Evolutionary conservation across 1,140 invertebrate species (phyloP).

Genomic region (Drosophila pseudoananassae): DNA sequence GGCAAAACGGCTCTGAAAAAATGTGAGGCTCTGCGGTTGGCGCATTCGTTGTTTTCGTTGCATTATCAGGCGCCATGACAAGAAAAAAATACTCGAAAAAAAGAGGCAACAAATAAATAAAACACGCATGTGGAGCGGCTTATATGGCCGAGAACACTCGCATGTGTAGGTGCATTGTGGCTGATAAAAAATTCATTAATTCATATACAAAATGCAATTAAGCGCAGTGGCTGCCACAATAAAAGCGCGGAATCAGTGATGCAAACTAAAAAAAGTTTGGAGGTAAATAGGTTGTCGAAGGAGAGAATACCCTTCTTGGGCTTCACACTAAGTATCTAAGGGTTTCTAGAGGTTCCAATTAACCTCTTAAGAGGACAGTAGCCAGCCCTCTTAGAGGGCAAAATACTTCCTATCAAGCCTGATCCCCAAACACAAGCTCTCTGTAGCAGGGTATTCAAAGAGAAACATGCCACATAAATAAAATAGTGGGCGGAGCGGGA

Average conservation of each 20-base stretch:
- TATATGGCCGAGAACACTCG: slow-evolving; percentile 39
- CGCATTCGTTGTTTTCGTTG: slow-evolving; percentile 65
- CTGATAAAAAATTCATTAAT: slow-evolving; percentile 83
- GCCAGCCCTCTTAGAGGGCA: too few species aligned
- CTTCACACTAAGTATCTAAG: too few species aligned
- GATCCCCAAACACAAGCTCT: neutral
- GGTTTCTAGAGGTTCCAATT: too few species aligned
- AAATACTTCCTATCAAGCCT: neutral
- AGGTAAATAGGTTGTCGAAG: neutral
- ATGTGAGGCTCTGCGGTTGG: slow-evolving; percentile 64
- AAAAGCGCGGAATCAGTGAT: slow-evolving; percentile 55
- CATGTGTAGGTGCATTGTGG: slow-evolving; percentile 48
- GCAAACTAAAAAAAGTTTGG: slow-evolving; percentile 40
- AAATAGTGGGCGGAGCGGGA: slow-evolving; percentile 34
- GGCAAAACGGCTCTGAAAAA: slow-evolving; percentile 40
- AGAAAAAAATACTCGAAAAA: slow-evolving; percentile 39
- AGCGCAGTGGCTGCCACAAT: slow-evolving; percentile 76
- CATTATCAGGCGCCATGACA: slow-evolving; percentile 72
- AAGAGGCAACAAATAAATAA: slow-evolving; percentile 65
- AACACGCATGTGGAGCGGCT: slow-evolving; percentile 47
- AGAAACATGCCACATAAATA: slow-evolving; percentile 60
- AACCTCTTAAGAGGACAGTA: too few species aligned
- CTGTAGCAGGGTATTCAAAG: slow-evolving; percentile 36
- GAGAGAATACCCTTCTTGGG: slow-evolving; percentile 8
- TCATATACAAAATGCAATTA: slow-evolving; percentile 83